phyloP scores from a whole-genome alignment of 2,797 vertebrate species.

The Amblyopsis hoosieri region DNA sequence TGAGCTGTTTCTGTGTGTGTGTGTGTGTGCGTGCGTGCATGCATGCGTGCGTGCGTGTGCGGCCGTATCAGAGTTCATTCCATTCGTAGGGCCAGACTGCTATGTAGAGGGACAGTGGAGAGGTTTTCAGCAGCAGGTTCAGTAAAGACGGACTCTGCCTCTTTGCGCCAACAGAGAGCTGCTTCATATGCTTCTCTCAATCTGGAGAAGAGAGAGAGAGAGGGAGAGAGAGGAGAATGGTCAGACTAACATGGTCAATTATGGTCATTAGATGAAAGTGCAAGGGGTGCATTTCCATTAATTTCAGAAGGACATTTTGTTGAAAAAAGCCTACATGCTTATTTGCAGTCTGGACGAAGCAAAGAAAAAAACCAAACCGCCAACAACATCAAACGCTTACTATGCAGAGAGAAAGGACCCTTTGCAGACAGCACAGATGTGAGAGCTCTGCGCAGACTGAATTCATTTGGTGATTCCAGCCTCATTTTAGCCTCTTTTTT shows the following conservation, averaged over 20 bases:
- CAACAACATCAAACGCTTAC: too few species aligned
- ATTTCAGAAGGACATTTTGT: background rate
- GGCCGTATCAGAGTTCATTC: too few species aligned
- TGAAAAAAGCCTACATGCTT: background rate
- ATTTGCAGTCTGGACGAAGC: background rate
- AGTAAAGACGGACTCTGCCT: slow-evolving; percentile 38
- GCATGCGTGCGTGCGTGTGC: background rate
- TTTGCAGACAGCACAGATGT: slow-evolving; percentile 16
- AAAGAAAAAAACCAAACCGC: too few species aligned
- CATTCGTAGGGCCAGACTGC: slow-evolving; percentile 7
- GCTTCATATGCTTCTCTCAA: slow-evolving; percentile 43
- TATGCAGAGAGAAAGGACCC: too few species aligned
- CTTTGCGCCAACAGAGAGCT: background rate
- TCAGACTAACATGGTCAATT: background rate
- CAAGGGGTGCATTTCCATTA: too few species aligned
- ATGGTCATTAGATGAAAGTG: too few species aligned
- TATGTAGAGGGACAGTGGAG: slow-evolving; percentile 18
- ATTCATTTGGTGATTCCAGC: slow-evolving; percentile 31
- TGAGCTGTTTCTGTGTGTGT: slow-evolving; percentile 24
- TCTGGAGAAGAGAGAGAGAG: slow-evolving; percentile 59
- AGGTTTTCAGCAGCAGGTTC: slow-evolving; percentile 54
- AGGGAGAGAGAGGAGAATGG: background rate
- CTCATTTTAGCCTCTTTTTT: slow-evolving; percentile 26
- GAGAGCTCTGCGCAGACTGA: slow-evolving; percentile 28
- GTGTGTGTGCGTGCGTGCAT: slow-evolving; percentile 20